Conservation (phyloP, 2,797 vertebrate species). For the Alcedo atthis region DNA sequence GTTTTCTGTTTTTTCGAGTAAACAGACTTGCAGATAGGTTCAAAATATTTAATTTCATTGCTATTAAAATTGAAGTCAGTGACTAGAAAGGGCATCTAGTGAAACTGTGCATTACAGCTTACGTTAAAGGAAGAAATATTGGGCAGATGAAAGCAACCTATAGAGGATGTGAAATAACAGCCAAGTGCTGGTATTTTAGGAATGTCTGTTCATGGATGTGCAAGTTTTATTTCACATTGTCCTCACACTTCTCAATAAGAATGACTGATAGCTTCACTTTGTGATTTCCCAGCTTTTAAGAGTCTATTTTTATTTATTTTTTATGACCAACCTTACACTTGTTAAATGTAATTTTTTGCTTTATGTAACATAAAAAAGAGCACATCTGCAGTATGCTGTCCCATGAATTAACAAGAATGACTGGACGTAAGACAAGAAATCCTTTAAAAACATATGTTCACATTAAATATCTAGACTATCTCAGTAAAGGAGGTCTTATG, state of each 20-base stretch:
- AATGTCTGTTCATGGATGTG: slow-evolving; percentile 49
- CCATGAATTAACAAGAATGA: slow-evolving; percentile 75
- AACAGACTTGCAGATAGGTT: not conserved
- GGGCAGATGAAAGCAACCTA: not conserved
- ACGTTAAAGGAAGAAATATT: slow-evolving; percentile 42
- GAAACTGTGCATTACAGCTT: not conserved
- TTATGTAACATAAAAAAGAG: slow-evolving; percentile 70
- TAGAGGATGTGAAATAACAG: slow-evolving; percentile 24
- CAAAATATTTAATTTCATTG: slow-evolving; percentile 24
- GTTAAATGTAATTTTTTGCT: slow-evolving; percentile 79
- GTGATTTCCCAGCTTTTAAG: slow-evolving; percentile 74
- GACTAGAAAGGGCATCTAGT: not conserved
- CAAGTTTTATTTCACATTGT: slow-evolving; percentile 72
- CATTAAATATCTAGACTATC: slow-evolving; percentile 72
- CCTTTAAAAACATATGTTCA: slow-evolving; percentile 72
- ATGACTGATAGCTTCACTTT: slow-evolving; percentile 70
- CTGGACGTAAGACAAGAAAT: slow-evolving; percentile 72
- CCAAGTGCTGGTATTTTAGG: slow-evolving; percentile 43
- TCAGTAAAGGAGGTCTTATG: slow-evolving; percentile 69
- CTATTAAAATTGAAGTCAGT: not conserved
- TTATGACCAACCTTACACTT: slow-evolving; percentile 74
- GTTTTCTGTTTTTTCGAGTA: not conserved
- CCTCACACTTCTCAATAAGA: slow-evolving; percentile 63
- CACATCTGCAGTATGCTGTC: slow-evolving; percentile 58
- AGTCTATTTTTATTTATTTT: slow-evolving; percentile 78